Evolutionary conservation across 2,888 invertebrate species (phyloP).

Genomic region (Conchocele bisecta): DNA sequence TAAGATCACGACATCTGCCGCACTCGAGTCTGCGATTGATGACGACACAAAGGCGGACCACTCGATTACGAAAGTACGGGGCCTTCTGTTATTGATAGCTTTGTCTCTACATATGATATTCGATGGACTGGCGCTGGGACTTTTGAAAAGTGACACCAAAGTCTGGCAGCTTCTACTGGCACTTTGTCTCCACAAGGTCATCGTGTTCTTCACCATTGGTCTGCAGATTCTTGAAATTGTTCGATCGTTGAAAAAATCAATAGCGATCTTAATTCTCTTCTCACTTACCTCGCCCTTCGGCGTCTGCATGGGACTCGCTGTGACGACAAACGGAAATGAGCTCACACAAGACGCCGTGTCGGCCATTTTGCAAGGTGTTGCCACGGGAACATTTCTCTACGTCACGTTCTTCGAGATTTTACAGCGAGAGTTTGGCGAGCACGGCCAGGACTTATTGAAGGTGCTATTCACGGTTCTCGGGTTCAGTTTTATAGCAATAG

Average conservation of each 20-base stretch:
- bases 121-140: slow-evolving; percentile 85
- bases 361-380: slow-evolving; percentile 25
- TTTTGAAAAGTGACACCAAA: slow-evolving; percentile 78
- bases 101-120: slow-evolving; percentile 85
- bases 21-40: background rate
- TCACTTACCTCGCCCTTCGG: slow-evolving; percentile 17
- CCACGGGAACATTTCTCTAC: slow-evolving; percentile 34
- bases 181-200: slow-evolving; percentile 84
- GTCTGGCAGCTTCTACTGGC: slow-evolving; percentile 82
- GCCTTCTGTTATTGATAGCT: slow-evolving; percentile 84
- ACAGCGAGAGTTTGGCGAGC: slow-evolving; percentile 14
- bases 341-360: background rate
- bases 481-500: no score
- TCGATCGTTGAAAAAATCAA: slow-evolving; percentile 11
- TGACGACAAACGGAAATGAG: background rate
- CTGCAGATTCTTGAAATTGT: slow-evolving; percentile 61
- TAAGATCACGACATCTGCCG: background rate
- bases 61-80: slow-evolving; percentile 67
- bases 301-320: slow-evolving; percentile 13
- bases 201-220: slow-evolving; percentile 85
- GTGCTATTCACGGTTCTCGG: slow-evolving; percentile 14
- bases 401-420: slow-evolving; percentile 42
- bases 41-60: no score
- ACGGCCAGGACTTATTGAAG: background rate
- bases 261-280: background rate